Evolutionary conservation across 2,113 vertebrate species (phyloP), one percentile per base, ranked within the genome.

Genomic region (Clinocottus analis): DNA sequence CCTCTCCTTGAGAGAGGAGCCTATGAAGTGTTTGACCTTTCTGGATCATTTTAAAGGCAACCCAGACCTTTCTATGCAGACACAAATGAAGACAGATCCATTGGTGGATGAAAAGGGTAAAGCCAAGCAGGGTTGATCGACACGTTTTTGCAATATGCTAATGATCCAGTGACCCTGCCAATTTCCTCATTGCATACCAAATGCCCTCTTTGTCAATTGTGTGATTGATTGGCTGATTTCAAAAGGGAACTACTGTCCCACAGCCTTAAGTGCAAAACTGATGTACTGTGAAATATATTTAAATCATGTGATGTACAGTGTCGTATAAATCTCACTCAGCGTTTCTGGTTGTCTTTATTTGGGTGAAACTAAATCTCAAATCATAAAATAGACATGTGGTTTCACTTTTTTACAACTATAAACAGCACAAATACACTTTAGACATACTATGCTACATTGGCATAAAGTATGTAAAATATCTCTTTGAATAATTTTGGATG

Each of bases 21-120:
- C 89, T 85, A 84, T 91, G 91, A 93, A 91, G 91, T 84, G 75
- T 87, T 51, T 93, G 94, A 94, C 94, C 94, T 95, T 95, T 94
- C 77, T 14, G 71, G 84, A 93, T 88, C 87, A 89, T 92, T 93
- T 91, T 93, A 92, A 93, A 93, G 89, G 93, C 90, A 90, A 89
- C 90, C 80, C 83, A 87, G 93, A 94, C 94, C 93, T 94, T 94
- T 94, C 89, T 90, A 79, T 81, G 89, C 85, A 90, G 91, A 91
- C 91, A 92, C 91, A 91, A 94, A 94, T 93, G 91, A 94, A 94
- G 94, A 94, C 91, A 87, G 91, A 94, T 94, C 84, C 79, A 73
- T 78, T 39, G 90, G 88, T 84, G 90, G 90, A 94, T 93, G 94
- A 93, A 94, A 94, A 94, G 94, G 93, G 92, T 94, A 94, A 93